Conservation (phyloP, 2,888 invertebrate species). For the Tiphia femorata region DNA sequence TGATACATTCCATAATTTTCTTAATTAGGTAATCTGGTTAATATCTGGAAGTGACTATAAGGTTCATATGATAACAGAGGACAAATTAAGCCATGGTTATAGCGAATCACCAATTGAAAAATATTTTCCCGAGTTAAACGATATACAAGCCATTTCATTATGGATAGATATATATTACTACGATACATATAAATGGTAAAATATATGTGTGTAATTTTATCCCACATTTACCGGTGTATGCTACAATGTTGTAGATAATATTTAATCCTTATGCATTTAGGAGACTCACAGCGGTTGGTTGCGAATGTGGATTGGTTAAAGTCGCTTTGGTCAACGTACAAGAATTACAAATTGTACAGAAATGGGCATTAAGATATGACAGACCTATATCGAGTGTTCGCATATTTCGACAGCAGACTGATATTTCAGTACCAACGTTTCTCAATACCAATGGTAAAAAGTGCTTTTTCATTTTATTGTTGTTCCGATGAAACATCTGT, state of each 20-base stretch:
- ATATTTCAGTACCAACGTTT: conserved; percentile 48
- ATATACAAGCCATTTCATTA: conserved; percentile 71
- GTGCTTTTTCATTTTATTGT: no score
- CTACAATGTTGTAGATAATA: not conserved
- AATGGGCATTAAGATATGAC: conserved; percentile 71
- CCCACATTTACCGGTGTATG: not conserved
- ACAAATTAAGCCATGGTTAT: conserved; percentile 72
- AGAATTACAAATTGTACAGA: conserved; percentile 69
- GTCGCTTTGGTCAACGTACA: conserved; percentile 71
- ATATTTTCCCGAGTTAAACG: conserved; percentile 74
- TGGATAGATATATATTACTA: conserved; percentile 73
- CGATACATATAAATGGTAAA: conserved; percentile 68
- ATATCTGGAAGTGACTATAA: conserved; percentile 76
- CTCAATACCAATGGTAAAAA: conserved; percentile 42
- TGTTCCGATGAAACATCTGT: not conserved
- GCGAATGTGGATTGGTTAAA: conserved; percentile 74
- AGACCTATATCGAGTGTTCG: conserved; percentile 73
- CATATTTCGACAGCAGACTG: conserved; percentile 65
- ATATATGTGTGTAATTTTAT: no score
- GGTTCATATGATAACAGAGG: conserved; percentile 77
- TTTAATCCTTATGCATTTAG: conserved; percentile 52
- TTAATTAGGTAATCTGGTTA: conserved; percentile 73
- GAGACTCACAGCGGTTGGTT: conserved; percentile 73
- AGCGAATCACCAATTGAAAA: conserved; percentile 72
- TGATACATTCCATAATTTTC: not conserved